These are phyloP conservation scores for Himalopsyche japonica DNA, from an alignment of 2,888 invertebrate species.

Conservation along the genomic window DNA sequence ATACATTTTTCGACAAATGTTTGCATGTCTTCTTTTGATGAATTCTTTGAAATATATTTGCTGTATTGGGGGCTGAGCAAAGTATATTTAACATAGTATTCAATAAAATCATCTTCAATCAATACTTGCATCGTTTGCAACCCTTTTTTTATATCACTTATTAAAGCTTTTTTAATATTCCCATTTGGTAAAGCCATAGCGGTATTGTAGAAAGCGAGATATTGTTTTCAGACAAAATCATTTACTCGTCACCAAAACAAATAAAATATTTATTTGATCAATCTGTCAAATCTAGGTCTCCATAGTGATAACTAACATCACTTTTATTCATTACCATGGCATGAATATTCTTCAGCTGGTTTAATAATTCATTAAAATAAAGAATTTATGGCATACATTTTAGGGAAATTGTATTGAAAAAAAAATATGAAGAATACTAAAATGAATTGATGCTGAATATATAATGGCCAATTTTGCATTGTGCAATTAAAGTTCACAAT, in stretches of 20 bases:
- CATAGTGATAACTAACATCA: not conserved
- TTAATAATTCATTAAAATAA: too few species aligned
- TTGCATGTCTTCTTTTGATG: constrained; percentile 57
- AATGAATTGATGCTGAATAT: too few species aligned
- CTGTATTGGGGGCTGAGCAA: constrained; percentile 62
- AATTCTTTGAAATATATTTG: constrained; percentile 53
- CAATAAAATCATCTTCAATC: constrained; percentile 44
- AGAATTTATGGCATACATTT: too few species aligned
- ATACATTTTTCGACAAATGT: constrained; percentile 60
- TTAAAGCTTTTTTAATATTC: not conserved
- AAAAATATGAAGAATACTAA: too few species aligned
- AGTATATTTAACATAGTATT: constrained; percentile 59
- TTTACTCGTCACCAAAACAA: not conserved
- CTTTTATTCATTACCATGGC: not conserved
- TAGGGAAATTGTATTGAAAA: too few species aligned
- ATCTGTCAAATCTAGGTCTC: not conserved
- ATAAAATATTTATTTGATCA: not conserved
- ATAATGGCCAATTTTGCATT: too few species aligned
- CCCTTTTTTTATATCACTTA: not conserved
- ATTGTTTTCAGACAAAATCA: not conserved
- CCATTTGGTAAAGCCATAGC: not conserved
- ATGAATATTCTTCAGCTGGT: too few species aligned
- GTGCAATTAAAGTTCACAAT: too few species aligned
- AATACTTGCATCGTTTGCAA: not conserved
- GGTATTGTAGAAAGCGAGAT: not conserved